Percentiles rank a stretch among this genome's conserved stretches.
Evolutionary conservation across 2,797 vertebrate species (phyloP).

Genomic region (Menidia menidia): DNA sequence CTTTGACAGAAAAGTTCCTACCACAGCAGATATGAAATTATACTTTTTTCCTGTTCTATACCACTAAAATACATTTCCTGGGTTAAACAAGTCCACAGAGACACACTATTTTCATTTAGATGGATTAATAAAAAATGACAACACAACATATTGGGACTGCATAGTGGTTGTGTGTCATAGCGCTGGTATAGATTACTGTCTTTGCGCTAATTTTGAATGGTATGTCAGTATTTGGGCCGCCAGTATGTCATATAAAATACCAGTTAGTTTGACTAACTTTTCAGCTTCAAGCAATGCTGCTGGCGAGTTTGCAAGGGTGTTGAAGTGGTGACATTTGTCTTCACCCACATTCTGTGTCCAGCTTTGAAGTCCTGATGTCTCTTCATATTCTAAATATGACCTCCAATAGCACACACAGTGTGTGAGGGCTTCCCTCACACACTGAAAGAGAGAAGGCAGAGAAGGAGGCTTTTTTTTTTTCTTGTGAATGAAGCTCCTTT

Average conservation of each 20-base stretch:
- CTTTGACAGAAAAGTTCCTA: too few relatives aligned
- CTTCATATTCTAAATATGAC: constrained; percentile 86
- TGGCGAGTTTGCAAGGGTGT: constrained; percentile 5
- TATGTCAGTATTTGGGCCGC: neutral
- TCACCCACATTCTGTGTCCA: constrained; percentile 64
- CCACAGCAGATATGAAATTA: too few relatives aligned
- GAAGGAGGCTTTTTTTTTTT: constrained; percentile 75
- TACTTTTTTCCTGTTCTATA: too few relatives aligned
- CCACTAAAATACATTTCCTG: too few relatives aligned
- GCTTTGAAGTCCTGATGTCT: constrained; percentile 86
- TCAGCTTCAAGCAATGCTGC: constrained; percentile 1
- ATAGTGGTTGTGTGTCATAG: too few relatives aligned
- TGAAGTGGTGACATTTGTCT: constrained; percentile 56
- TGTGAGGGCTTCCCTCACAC: constrained; percentile 75
- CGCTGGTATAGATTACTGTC: neutral
- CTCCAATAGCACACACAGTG: constrained; percentile 58
- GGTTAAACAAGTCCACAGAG: too few relatives aligned
- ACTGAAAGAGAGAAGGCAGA: constrained; percentile 56
- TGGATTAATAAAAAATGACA: too few relatives aligned
- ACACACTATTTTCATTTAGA: too few relatives aligned
- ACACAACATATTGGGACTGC: too few relatives aligned
- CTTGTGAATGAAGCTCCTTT: constrained; percentile 86
- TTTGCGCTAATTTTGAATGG: neutral
- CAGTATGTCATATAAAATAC: neutral
- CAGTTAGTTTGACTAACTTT: neutral